phyloP scores from a whole-genome alignment of 2,888 invertebrate species.

The Cecidostiba fungosa region DNA sequence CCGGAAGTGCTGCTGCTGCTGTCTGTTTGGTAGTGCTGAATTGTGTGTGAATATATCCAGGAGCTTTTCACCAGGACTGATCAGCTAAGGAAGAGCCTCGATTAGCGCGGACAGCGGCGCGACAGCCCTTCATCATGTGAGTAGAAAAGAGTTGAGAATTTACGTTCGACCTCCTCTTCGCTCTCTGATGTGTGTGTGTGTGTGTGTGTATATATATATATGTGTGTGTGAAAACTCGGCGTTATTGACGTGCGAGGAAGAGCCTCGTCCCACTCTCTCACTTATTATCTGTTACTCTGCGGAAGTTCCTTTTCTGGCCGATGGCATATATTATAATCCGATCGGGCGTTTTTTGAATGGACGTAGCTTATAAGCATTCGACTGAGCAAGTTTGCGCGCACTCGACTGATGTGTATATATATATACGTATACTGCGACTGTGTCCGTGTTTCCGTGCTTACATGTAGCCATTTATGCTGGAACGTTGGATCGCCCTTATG shows the following conservation, averaged over 20 bases:
- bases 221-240: not conserved
- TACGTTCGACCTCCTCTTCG: not conserved
- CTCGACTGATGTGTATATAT: not conserved
- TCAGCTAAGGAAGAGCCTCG: not conserved
- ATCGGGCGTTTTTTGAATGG: not conserved
- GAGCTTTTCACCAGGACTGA: not conserved
- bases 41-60: constrained; percentile 1
- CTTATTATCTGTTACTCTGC: not conserved
- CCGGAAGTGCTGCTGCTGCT: constrained; percentile 32
- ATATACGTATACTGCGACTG: not conserved
- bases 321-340: too few species aligned
- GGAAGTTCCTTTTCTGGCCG: not conserved
- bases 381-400: constrained; percentile 1
- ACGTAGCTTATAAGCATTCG: not conserved
- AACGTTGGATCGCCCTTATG: constrained; percentile 4
- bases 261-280: not conserved
- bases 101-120: not conserved
- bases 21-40: not conserved
- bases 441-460: not conserved
- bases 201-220: too few species aligned
- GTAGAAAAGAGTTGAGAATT: not conserved
- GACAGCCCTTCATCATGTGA: constrained; percentile 7
- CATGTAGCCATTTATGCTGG: not conserved
- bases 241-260: not conserved
- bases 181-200: too few species aligned